Base-by-base conservation (phyloP, 1,140 invertebrate species). In the Frieseomelitta varia region DNA sequence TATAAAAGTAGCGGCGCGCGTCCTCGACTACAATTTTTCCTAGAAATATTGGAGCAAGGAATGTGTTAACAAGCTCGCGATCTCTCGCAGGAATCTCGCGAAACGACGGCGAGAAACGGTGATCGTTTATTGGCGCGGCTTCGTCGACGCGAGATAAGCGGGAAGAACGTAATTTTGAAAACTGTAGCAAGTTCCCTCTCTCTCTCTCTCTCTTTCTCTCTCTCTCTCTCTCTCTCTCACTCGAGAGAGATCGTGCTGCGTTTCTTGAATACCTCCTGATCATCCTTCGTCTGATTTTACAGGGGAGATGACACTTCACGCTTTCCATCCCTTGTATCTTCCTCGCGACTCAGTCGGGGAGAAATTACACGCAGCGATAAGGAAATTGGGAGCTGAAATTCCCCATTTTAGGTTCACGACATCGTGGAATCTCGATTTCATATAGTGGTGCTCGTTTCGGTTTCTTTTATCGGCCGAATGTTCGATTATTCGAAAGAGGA, bases 41-140 rank as follows among this genome's bases (percentile, higher is more conserved):
- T 47, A 8, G 39, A 6, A 47, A 8, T 47, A 8, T 6, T 47
- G 39, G 39, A 47, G 39, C 39, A 10, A 47, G 39, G 39, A 47
- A 10, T 47, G 8, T n/a, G n/a, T 82, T 86, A 81, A 84, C 86
- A 84, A 83, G 76, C 86, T 87, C 75, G 76, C 69, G 85, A 74
- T 74, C 65, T 61, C 78, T 67, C 72, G n/a, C n/a, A 27, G 58
- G n/a, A 78, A 83, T 58, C 74, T 61, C 56, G 69, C 75, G 61
- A 67, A 79, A 65, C 47, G 55, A 55, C 24, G 58, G n/a, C n/a
- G n/a, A n/a, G n/a, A n/a, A n/a, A n/a, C n/a, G n/a, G n/a, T 72
- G 73, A 81, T 79, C 39, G 77, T 58, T 27, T 12, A 79, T 76
- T 86, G 83, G 58, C 58, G 47, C 69, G 73, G 34, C 74, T 68